A percentile compares a stretch with the other conserved stretches of the same genome.
Conservation (phyloP, 2,113 vertebrate genomes). For the Thalassarche chlororhynchos region DNA sequence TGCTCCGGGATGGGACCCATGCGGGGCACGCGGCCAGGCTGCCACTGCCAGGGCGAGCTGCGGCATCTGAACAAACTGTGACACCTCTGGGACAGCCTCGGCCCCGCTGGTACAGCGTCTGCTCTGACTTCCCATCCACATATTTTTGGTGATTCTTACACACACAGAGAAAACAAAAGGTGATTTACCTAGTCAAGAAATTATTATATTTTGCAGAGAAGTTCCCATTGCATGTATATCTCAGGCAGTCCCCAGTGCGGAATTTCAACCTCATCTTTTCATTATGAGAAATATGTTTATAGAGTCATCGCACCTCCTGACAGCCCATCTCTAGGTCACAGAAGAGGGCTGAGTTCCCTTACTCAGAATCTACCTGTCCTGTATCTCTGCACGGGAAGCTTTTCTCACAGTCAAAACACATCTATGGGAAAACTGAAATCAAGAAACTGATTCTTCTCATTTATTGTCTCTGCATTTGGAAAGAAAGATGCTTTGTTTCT, state of each 20-base stretch:
- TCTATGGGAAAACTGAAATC: background rate
- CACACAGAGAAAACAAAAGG: background rate
- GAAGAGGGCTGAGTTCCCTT: background rate
- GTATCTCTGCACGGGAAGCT: background rate
- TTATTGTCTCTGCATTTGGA: background rate
- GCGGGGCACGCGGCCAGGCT: background rate
- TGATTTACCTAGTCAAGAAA: background rate
- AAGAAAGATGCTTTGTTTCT: background rate
- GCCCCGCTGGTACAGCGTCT: fast-evolving
- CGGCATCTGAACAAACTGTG: fast-evolving
- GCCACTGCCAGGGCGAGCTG: background rate
- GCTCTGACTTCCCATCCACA: background rate
- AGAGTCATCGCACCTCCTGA: background rate
- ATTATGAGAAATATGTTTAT: fast-evolving
- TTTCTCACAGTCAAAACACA: background rate
- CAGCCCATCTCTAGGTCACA: background rate
- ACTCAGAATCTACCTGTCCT: background rate
- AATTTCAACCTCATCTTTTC: background rate
- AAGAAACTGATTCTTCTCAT: background rate
- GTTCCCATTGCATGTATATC: background rate
- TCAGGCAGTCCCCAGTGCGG: background rate
- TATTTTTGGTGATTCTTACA: background rate
- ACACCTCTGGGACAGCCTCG: background rate
- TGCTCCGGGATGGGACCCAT: background rate
- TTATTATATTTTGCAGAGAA: background rate